Evolutionary conservation across 2,113 vertebrate species (phyloP), one percentile per base, ranked within the genome.

Genomic region (Gallinago undulata): DNA sequence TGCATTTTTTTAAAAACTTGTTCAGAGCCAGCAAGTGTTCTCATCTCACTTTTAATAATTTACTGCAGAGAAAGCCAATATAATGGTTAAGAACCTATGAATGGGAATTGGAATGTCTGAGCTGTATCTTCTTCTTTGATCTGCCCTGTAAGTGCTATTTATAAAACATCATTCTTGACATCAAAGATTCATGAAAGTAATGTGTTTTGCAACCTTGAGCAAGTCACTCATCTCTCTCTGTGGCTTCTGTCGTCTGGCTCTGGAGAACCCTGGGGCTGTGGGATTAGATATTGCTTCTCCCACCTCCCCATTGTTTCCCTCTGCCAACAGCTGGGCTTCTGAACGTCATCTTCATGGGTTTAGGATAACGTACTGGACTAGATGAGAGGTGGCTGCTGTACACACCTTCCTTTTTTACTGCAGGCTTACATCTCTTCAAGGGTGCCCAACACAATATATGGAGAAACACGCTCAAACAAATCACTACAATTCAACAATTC

Each of bases 101-200:
- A 56, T 45, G 19, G 47, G 15, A 87, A 55, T 37, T 35, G n/a
- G 48, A 70, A 94, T 76, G 28, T 19, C 90, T 89, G 51, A 28
- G 39, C n/a, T 84, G 5, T 76, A 73, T 88, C 78, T 79, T 27
- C 70, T 45, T 84, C 30, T 88, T 93, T 93, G 88, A 92, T 93
- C 64, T 77, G 37, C 11, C 63, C 55, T 59, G 16, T 39, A 85
- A 57, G 70, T 60, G 83, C 48, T 93, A 86, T 96, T 95, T 92
- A 84, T 92, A 95, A 94, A 85, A 70, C 60, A 86, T 66, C 68
- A 67, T 57, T 59, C 88, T 70, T 74, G 21, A 35, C 67, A 88
- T 83, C 68, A 96, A 95, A 93, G 72, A 93, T 87, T 95, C 37
- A 95, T 84, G 56, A 81, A 93, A 88, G 55, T 68, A 86, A 95